These are phyloP conservation scores for Drosophila kurseongensis DNA, from an alignment of 1,140 invertebrate genomes.

Conservation along the genomic window DNA sequence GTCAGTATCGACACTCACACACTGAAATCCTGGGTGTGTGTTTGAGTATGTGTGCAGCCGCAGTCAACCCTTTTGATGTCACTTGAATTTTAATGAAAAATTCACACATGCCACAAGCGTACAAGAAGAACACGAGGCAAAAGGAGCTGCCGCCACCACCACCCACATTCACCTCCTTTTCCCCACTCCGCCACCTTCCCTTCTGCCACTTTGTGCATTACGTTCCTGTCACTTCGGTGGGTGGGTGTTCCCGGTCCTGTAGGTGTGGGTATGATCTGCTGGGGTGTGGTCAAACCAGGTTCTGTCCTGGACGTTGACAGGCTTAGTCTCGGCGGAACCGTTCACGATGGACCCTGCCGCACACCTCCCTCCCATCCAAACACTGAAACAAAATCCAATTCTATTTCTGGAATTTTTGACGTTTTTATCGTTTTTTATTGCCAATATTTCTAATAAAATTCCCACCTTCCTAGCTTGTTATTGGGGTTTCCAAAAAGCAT, in stretches of 20 bases:
- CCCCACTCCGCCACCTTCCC: background rate
- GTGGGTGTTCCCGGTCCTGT: background rate
- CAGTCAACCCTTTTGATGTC: constrained; percentile 83
- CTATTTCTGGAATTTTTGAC: no score
- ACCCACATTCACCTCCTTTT: background rate
- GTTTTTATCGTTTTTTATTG: no score
- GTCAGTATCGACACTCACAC: constrained; percentile 75
- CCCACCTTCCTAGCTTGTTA: no score
- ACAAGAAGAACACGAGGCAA: constrained; percentile 57
- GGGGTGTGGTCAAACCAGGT: constrained; percentile 62
- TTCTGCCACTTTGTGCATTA: constrained; percentile 46
- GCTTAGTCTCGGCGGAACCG: constrained; percentile 56
- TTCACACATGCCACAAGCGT: constrained; percentile 81
- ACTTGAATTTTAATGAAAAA: constrained; percentile 83
- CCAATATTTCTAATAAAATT: no score
- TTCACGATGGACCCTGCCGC: constrained; percentile 12
- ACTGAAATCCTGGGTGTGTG: constrained; percentile 14
- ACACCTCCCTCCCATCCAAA: background rate
- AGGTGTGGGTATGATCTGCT: constrained; percentile 28
- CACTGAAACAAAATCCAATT: constrained; percentile 7
- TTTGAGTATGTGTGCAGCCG: constrained; percentile 11
- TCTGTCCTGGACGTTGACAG: constrained; percentile 66
- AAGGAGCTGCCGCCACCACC: constrained; percentile 10
- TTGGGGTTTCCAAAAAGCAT: no score
- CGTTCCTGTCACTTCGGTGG: constrained; percentile 49